Evolutionary conservation across 1,140 invertebrate species (phyloP).

Genomic region (Olivierus martensii): DNA sequence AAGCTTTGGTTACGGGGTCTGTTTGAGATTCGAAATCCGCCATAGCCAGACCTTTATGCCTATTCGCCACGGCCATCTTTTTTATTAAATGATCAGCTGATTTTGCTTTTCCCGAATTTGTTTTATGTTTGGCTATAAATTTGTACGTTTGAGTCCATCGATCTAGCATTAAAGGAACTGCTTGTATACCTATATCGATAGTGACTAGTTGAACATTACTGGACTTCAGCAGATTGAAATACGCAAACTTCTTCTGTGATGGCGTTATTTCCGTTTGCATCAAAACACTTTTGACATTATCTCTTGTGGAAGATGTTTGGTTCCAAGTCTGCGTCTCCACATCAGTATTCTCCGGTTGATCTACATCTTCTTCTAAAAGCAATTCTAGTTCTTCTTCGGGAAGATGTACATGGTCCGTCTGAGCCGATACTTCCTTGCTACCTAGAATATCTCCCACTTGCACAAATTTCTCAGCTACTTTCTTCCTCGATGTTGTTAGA

Average conservation of each 20-base stretch:
- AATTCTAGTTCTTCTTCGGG: conserved; percentile 12
- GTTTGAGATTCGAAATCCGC: conserved; percentile 21
- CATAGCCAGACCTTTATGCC: not conserved
- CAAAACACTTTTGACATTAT: conserved; percentile 15
- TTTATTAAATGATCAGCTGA: not conserved
- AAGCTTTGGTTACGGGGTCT: conserved; percentile 17
- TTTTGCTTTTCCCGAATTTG: not conserved
- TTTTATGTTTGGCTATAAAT: not conserved
- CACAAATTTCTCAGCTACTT: no score
- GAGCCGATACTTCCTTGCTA: not conserved
- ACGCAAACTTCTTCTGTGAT: no score
- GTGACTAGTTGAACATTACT: not conserved
- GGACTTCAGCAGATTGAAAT: no score
- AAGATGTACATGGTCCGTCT: conserved; percentile 11
- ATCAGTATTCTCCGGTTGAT: conserved; percentile 15
- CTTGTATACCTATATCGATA: conserved; percentile 17
- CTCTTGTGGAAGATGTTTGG: not conserved
- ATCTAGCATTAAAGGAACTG: conserved; percentile 7
- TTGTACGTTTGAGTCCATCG: conserved; percentile 5
- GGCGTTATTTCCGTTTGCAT: conserved; percentile 12
- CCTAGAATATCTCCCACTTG: not conserved
- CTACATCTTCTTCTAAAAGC: conserved; percentile 1
- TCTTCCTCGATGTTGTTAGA: no score
- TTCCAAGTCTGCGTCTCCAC: conserved; percentile 12
- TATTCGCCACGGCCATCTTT: not conserved